phyloP scores from a whole-genome alignment of 1,140 invertebrate genomes.

The Lycorma delicatula region DNA sequence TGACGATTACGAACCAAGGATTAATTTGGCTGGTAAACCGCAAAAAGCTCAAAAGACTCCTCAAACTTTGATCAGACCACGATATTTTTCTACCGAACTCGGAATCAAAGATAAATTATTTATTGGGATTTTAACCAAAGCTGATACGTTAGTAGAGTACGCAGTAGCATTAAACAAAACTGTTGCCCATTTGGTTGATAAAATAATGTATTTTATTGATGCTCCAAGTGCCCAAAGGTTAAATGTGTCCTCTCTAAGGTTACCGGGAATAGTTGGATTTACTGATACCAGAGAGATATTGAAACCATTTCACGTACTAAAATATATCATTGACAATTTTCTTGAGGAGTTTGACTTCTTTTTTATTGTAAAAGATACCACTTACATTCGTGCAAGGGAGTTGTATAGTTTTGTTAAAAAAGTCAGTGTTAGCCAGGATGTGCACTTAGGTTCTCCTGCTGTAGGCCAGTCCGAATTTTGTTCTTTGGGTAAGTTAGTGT shows the following conservation, averaged over 20 bases:
- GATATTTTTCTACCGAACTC: conserved; percentile 88
- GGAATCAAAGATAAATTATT: conserved; percentile 85
- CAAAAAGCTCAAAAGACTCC: conserved; percentile 41
- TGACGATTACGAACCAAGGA: conserved; percentile 47
- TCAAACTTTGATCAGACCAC: conserved; percentile 58
- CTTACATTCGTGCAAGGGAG: conserved; percentile 65
- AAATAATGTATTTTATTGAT: conserved; percentile 66
- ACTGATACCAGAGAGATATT: conserved; percentile 64
- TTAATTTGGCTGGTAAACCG: conserved; percentile 46
- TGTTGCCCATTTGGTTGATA: conserved; percentile 64
- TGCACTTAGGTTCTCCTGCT: conserved; percentile 57
- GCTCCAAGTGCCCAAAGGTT: conserved; percentile 53
- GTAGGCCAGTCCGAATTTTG: conserved; percentile 46
- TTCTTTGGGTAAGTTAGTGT: conserved; percentile 47
- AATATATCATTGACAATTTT: conserved; percentile 84
- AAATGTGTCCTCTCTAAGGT: conserved; percentile 45
- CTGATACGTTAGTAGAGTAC: conserved; percentile 56
- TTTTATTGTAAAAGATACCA: conserved; percentile 71
- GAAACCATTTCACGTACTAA: conserved; percentile 73
- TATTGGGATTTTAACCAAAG: conserved; percentile 68
- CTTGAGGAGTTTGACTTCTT: conserved; percentile 85
- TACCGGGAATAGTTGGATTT: conserved; percentile 72
- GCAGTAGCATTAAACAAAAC: conserved; percentile 74
- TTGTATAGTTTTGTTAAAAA: conserved; percentile 58
- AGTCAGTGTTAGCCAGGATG: conserved; percentile 71